Percentiles rank a stretch among this genome's conserved stretches.
phyloP scores from a whole-genome alignment of 2,888 invertebrate genomes.

The Cylindroiulus punctatus region DNA sequence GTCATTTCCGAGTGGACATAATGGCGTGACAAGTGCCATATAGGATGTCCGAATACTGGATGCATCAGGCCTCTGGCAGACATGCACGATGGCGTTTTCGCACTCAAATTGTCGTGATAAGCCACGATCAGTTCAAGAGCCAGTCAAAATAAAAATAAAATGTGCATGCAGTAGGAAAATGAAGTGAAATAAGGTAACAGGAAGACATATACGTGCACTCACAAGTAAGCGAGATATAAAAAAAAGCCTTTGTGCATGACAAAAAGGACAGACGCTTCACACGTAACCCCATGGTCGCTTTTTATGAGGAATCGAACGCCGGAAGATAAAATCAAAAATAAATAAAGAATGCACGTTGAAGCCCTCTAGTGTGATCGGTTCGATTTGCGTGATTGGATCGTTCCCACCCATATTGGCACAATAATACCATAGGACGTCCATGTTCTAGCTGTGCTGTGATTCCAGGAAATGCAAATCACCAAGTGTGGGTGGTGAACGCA shows the following conservation, averaged over 20 bases:
- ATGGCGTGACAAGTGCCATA: constrained; percentile 10
- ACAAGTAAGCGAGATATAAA: neutral
- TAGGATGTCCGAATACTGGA: neutral
- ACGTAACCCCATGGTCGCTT: neutral
- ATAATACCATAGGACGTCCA: no score
- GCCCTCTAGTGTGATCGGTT: neutral
- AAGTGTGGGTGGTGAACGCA: no score
- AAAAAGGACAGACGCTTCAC: neutral
- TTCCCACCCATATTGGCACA: neutral
- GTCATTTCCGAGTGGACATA: constrained; percentile 18
- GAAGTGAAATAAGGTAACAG: neutral
- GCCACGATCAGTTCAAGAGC: constrained; percentile 10
- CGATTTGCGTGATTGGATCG: neutral
- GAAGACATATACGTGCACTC: neutral
- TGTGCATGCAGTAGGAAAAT: neutral
- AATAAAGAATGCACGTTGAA: constrained; percentile 7
- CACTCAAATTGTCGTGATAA: constrained; percentile 1
- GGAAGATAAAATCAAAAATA: neutral
- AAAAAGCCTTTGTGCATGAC: no score
- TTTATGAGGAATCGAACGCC: neutral
- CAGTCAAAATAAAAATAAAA: constrained; percentile 18
- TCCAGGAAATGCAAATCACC: no score
- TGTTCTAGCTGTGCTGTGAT: no score
- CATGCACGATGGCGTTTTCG: constrained; percentile 18
- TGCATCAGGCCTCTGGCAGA: neutral